Percentiles rank a stretch among this genome's conserved stretches.
Conservation (phyloP, 2,797 vertebrate species). For the Chloroceryle inda region DNA sequence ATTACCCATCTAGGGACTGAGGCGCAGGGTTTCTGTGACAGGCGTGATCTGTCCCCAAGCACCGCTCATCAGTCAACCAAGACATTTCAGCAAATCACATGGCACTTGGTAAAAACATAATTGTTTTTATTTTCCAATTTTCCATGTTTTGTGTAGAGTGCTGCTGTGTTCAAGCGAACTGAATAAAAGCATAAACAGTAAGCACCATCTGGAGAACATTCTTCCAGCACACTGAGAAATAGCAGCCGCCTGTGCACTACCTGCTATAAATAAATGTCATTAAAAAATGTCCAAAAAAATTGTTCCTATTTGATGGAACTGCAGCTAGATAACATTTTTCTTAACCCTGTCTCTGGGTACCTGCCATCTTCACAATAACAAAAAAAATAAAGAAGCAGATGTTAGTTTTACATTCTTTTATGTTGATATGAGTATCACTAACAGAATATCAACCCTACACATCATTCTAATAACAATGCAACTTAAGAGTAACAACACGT, state of each 20-base stretch:
- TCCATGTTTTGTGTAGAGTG: conserved; percentile 71
- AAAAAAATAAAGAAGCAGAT: not conserved
- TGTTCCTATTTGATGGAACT: conserved; percentile 75
- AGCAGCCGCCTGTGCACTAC: conserved; percentile 80
- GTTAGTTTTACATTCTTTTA: conserved; percentile 55
- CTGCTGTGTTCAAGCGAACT: conserved; percentile 68
- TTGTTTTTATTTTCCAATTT: conserved; percentile 70
- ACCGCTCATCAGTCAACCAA: conserved; percentile 1
- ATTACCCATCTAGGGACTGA: not conserved
- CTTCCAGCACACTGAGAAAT: conserved; percentile 77
- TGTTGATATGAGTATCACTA: conserved; percentile 48
- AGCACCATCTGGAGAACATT: conserved; percentile 83
- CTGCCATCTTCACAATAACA: conserved; percentile 51
- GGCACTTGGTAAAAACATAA: conserved; percentile 65
- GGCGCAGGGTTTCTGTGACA: not conserved
- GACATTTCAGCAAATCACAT: conserved; percentile 66
- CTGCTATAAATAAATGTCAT: conserved; percentile 83
- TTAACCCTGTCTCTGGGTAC: conserved; percentile 49
- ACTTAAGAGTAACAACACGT: not conserved
- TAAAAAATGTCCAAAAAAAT: conserved; percentile 60
- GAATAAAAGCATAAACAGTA: conserved; percentile 79
- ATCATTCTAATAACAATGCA: conserved; percentile 18
- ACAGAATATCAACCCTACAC: conserved; percentile 8
- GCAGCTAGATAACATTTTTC: conserved; percentile 67
- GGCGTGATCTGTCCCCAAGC: not conserved